phyloP scores from a whole-genome alignment of 2,797 vertebrate species.

The Acipenser oxyrinchus region DNA sequence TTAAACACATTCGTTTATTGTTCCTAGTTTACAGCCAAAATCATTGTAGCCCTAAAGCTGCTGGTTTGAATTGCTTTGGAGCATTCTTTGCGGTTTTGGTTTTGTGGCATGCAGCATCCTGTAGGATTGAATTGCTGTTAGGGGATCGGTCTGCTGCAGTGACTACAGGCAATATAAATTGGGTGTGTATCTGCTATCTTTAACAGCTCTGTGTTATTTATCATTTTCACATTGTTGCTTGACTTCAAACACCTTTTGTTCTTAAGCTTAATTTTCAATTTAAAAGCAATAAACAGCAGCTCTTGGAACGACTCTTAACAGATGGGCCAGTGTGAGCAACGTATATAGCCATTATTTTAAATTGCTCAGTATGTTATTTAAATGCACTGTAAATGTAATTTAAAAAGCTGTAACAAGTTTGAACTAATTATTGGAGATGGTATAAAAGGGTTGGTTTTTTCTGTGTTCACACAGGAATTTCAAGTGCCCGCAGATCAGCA shows the following conservation, averaged over 20 bases:
- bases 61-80: no score
- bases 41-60: no score
- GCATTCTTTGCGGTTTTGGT: no score
- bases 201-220: not conserved
- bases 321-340: not conserved
- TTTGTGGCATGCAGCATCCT: no score
- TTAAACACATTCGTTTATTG: no score
- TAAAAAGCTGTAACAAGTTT: not conserved
- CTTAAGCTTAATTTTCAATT: slow-evolving; percentile 3
- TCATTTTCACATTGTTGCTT: not conserved
- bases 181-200: not conserved
- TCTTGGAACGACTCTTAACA: not conserved
- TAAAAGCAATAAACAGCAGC: not conserved
- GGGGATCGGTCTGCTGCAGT: not conserved
- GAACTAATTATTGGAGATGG: not conserved
- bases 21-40: no score
- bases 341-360: not conserved
- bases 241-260: slow-evolving; percentile 2
- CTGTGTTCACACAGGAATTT: not conserved
- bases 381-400: not conserved
- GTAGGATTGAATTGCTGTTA: no score
- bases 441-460: not conserved
- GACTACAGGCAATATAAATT: not conserved
- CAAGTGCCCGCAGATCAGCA: slow-evolving; percentile 1
- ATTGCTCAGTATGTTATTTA: not conserved